Base-by-base conservation (phyloP, 2,888 invertebrate genomes). In the Tillus elongatus region DNA sequence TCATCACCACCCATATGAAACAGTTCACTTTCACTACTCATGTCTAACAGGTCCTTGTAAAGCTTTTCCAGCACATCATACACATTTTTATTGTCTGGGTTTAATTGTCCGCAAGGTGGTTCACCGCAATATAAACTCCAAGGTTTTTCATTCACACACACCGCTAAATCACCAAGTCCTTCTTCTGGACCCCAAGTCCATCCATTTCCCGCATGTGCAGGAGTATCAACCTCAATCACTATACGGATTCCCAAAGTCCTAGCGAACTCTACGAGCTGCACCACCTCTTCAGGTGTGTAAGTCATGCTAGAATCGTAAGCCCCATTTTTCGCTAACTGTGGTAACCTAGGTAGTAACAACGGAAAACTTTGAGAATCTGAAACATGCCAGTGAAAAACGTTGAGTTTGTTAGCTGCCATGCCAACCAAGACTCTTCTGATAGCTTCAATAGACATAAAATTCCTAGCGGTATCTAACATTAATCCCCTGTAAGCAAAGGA, bases 331-430 rank as follows among this genome's bases (percentile, higher is more conserved):
- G 86, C 81, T 58, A 90, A 68, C 58, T 85, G 78, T 0, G 89
- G 89, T 36, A 79, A 81, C 43, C 76, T 72, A 13, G 77, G 75
- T 2, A 87, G 75, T 43, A 81, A 77, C 60, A 88, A 80, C 1
- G 95, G 93, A 64, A 93, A 93, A 47, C 91, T 89, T 61, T 93
- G 91, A 9, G 91, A 88, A 62, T 95, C 95, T 3, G 82, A 82
- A 15, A 86, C 72, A 56, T 89, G 87, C 93, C 93, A 93, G 57
- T 95, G 93, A 57, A 95, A 84, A 2, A 88, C 86, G 66, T 95
- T 95, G 46, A 93, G 63, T 64, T 95, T 95, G 52, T 81, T 79
- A 30, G 86, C 79, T 0, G 85, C 79, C 93, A 95, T 92, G 2
- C 84, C 91, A 40, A 87, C 81, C 54, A 95, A 68, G 6, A 86